Evolutionary conservation across 2,797 vertebrate genomes (phyloP), one percentile per base, ranked within the genome.

Genomic region (Halcyon leucocephala): DNA sequence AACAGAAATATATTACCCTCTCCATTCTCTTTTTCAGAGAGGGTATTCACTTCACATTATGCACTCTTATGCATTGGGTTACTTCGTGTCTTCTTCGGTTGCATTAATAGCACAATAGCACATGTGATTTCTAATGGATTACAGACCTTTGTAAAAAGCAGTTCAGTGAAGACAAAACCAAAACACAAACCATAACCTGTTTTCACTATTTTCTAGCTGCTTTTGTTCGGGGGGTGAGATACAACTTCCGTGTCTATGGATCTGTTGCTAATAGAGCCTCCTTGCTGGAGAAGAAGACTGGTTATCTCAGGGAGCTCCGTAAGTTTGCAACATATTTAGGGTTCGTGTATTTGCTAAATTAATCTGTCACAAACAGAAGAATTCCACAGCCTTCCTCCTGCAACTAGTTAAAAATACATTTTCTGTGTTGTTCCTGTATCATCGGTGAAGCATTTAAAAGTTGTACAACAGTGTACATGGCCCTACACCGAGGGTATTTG

Each of bases 271-370:
- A 94, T 54, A 97, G 69, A 83, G 78, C 98, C 76, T 90, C 11
- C 71, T 96, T 99, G 39, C 42, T 99, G 81, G 98, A 97, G 90
- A 98, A 89, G 86, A 98, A 97, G 95, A 98, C 89, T 25, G 99
- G 99, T 82, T 99, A 99, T 90, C 94, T 97, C 28, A 62, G 96
- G 74, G 99, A 99, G 86, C 83, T 96, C 51, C 94, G 99, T 99
- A 97, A 98, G 98, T 97, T 44, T 19, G 52, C 57, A 58, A 9
- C 2, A 0, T 51, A 10, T 66, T 31, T 33, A 14, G 67, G 24
- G 9, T 55, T 86, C 72, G 10, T 60, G 10, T 33, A 26, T 84
- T 71, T 89, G 31, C 49, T 90, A 31, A 86, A 78, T 84, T 66
- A 6, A 33, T n/a, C 31, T 91, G 49, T 78, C 35, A 60, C 35